Base-by-base conservation (phyloP, 2,888 invertebrate genomes). In the Drosophila fulvimacula region DNA sequence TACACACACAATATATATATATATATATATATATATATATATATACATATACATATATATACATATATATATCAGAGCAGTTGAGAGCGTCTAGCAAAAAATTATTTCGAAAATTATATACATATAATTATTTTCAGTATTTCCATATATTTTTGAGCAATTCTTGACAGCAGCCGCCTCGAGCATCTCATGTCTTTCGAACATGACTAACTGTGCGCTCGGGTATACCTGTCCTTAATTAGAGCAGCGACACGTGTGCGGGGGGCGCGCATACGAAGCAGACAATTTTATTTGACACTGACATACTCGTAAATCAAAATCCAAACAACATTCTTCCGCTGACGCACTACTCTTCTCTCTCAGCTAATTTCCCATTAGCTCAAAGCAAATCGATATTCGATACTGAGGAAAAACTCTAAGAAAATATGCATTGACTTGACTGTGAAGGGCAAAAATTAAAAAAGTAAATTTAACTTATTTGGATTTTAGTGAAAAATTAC, bases 61-160 rank as follows among this genome's bases (percentile, higher is more conserved):
- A 13, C 7, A 24, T 24, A 15, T 24, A 44, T 27, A 3, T 13
- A 60, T 76, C 81, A 69, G 84, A 84, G 84, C 82, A 85, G 78
- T 82, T 52, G 71, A 69, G 86, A 80, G 85, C 57, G 51, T 52
- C 36, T 52, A 57, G 56, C 46, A 30, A 57, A 74, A 65, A 76
- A 64, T 69, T 73, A 52, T 70, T 67, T 87, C 81, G 68, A 68
- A 84, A 66, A 55, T 41, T 55, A 15, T 41, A 32, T 38, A 15
- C 34, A n/a, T 51, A 53, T 53, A 24, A 72, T 69, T 49, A 72
- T 67, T 70, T 88, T 78, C 73, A 61, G 68, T 73, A 82, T 83
- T 85, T 83, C 83, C 83, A 83, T 84, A 82, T 53, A 10, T 51
- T 64, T 71, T 69, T 77, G 78, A 82, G 87, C 63, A 55, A 46